Evolutionary conservation across 2,113 vertebrate genomes (phyloP), one percentile per base, ranked within the genome.

Genomic region (Paradisaea rubra): DNA sequence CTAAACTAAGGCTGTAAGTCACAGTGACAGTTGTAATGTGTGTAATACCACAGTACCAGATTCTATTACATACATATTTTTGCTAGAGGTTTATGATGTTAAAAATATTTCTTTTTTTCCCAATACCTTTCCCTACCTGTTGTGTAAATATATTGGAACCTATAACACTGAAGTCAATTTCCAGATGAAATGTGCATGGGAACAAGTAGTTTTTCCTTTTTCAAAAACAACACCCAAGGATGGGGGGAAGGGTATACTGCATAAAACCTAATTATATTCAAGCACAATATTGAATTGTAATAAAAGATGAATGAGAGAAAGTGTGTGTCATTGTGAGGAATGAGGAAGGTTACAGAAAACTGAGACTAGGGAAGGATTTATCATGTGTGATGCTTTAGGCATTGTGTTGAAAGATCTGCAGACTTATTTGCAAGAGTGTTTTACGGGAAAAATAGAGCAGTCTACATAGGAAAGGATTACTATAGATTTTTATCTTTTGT

Each of bases 31-130:
- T 95, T 98, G 97, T 98, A 98, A 98, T 98, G 98, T 97, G 98
- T 98, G 97, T 98, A 98, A 98, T 97, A 97, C 97, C 97, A 97
- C 95, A 97, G 97, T 96, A 98, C 97, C 97, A 97, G 97, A 97
- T 98, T 98, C 98, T 98, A 98, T 98, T 98, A 98, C 98, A 98
- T 97, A 98, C 98, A 98, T 98, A 98, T 98, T 98, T 98, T 98
- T 98, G 97, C 98, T 98, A 97, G 98, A 98, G 97, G 97, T 98
- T 98, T 98, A 97, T 83, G 94, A 97, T 97, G 97, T 97, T 98
- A 97, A 98, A 98, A 98, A 98, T 97, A 98, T 98, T 98, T 98
- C 97, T 98, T 97, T 97, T 97, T 96, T 97, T 96, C 95, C 93
- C 97, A 95, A 98, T 98, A 98, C 95, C 95, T 97, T 97, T 95